Percentiles rank a stretch among this genome's conserved stretches.
phyloP scores from a whole-genome alignment of 1,140 invertebrate species.

The Tribolium madens region DNA sequence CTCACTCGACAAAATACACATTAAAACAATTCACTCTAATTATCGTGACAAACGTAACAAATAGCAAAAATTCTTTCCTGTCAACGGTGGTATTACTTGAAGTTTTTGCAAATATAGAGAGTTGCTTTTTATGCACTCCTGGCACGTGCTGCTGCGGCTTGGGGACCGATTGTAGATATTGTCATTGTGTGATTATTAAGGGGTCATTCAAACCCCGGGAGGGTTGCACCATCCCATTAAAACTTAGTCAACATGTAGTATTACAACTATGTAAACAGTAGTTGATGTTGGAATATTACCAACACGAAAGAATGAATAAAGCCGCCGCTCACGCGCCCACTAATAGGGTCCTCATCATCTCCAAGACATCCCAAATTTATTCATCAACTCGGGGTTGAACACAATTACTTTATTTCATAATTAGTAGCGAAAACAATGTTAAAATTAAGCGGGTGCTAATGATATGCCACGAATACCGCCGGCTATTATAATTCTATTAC shows the following conservation, averaged over 20 bases:
- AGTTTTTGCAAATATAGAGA: not conserved
- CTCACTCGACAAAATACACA: not conserved
- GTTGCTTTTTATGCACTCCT: not conserved
- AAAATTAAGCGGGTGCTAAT: conserved; percentile 36
- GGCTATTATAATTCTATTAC: conserved; percentile 39
- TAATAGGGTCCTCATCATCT: conserved; percentile 14
- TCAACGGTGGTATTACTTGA: not conserved
- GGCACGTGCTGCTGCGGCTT: not conserved
- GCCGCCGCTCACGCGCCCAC: not conserved
- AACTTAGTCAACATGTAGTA: conserved; percentile 29
- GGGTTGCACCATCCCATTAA: conserved; percentile 21
- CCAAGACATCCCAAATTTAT: conserved; percentile 9
- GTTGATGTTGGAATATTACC: conserved; percentile 30
- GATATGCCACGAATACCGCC: conserved; percentile 29
- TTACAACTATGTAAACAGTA: conserved; percentile 29
- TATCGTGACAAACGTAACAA: not conserved
- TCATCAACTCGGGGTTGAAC: not conserved
- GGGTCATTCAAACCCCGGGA: conserved; percentile 7
- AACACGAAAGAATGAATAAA: conserved; percentile 24
- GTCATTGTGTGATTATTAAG: conserved; percentile 30
- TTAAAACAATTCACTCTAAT: not conserved
- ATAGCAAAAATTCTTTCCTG: not conserved
- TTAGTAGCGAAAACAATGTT: conserved; percentile 29
- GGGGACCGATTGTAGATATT: conserved; percentile 9
- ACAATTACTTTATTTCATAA: conserved; percentile 15